phyloP scores from a whole-genome alignment of 2,113 vertebrate genomes.

The Grus americana region DNA sequence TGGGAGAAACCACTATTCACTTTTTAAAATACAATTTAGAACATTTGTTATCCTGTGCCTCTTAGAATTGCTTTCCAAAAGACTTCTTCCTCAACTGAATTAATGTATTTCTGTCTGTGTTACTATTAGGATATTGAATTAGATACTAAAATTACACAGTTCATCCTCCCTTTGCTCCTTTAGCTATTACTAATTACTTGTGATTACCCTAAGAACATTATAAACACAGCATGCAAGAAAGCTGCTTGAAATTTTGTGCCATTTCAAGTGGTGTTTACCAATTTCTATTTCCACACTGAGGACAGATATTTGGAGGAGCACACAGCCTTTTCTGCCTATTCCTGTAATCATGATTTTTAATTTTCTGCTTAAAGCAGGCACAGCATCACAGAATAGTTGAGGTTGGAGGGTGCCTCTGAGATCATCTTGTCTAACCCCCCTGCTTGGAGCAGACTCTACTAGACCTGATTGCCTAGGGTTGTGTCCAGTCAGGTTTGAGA shows the following conservation, averaged over 20 bases:
- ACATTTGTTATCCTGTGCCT: not conserved
- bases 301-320: not conserved
- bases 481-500: not conserved
- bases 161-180: not conserved
- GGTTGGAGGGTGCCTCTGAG: not conserved
- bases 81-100: not conserved
- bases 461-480: accelerated
- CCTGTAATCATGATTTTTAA: not conserved
- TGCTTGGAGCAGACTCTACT: not conserved
- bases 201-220: not conserved
- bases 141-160: not conserved
- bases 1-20: not conserved
- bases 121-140: not conserved
- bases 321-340: not conserved
- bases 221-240: not conserved
- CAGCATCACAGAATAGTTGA: not conserved
- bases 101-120: not conserved
- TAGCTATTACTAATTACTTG: not conserved
- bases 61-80: slow-evolving; percentile 11
- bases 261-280: not conserved
- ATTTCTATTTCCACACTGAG: not conserved
- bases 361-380: slow-evolving; percentile 1
- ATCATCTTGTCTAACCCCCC: not conserved
- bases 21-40: not conserved
- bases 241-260: not conserved